Evolutionary conservation across 2,113 vertebrate genomes (phyloP), one percentile per base, ranked within the genome.

Genomic region (Corvus moneduloides): DNA sequence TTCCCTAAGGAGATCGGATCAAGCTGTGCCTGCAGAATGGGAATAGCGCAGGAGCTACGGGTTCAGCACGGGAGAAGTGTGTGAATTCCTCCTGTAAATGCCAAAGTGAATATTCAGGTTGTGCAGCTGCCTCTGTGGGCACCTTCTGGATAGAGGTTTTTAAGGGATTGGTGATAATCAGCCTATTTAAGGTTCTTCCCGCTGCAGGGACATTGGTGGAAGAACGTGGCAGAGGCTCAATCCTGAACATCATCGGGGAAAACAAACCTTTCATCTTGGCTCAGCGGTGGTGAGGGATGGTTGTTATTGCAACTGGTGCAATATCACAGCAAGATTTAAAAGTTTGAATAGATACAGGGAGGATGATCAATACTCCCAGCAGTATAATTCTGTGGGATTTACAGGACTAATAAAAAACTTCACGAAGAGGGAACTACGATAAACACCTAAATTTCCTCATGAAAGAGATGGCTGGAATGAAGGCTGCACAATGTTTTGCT

Each of bases 31-130:
- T 71, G 61, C 48, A 4, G 61, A 24, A 26, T 35, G 35, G 67
- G 62, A 63, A 3, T 7, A 24, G 51, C 2, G 18, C 71, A 15
- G 51, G 64, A 52, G 72, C 46, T 26, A 2, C 0, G 0, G 51
- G 24, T 44, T 78, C 43, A 26, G 80, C 33, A 6, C 17, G 1
- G 27, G 48, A 77, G 33, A 52, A 76, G 56, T 0, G 32, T 21
- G 54, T 10, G 69, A 81, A 84, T 61, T 58, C 44, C 46, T 49
- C 12, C 19, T 88, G 63, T 3, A 37, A 37, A 58, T 16, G n/a
- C 63, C 59, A 24, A 37, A 55, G 76, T 9, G 55, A 76, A 32
- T 39, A 3, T 32, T 56, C 26, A 19, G 77, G 52, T 74, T 44
- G 21, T 69, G 69, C 49, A 30, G 74, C 81, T 87, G 87, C 56